phyloP scores from a whole-genome alignment of 2,888 invertebrate genomes.

The Hybos culiciformis region DNA sequence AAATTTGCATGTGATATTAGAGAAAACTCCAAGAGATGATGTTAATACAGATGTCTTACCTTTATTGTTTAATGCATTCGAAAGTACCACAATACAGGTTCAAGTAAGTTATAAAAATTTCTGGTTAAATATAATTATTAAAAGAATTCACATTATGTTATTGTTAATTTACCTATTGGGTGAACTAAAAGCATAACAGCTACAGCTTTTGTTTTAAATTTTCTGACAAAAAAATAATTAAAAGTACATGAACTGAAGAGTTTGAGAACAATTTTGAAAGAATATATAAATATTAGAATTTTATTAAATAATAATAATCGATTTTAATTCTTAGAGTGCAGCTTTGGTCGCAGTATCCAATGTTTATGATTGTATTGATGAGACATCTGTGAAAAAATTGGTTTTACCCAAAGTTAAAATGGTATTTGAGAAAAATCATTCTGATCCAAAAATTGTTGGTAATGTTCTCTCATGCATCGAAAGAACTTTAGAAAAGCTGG shows the following conservation, averaged over 20 bases:
- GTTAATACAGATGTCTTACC: slow-evolving; percentile 71
- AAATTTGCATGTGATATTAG: slow-evolving; percentile 75
- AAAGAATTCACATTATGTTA: slow-evolving; percentile 9
- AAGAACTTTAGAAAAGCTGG: slow-evolving; percentile 67
- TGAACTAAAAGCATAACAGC: too few species aligned
- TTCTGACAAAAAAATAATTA: too few species aligned
- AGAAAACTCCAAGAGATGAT: slow-evolving; percentile 71
- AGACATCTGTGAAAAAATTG: slow-evolving; percentile 62
- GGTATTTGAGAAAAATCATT: slow-evolving; percentile 64
- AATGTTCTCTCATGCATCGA: slow-evolving; percentile 68
- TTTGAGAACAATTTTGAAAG: too few species aligned
- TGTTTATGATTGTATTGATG: slow-evolving; percentile 71
- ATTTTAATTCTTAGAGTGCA: slow-evolving; percentile 52
- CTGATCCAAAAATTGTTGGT: slow-evolving; percentile 66
- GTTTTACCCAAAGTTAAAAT: slow-evolving; percentile 71
- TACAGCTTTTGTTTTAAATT: too few species aligned
- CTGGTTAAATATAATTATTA: slow-evolving; percentile 4
- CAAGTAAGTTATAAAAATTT: slow-evolving; percentile 47
- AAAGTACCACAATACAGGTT: slow-evolving; percentile 76
- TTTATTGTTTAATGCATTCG: slow-evolving; percentile 72
- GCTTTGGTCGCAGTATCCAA: slow-evolving; percentile 77
- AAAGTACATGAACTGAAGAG: too few species aligned
- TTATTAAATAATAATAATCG: background rate
- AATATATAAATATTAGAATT: background rate
- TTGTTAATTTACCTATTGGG: too few species aligned